phyloP scores from a whole-genome alignment of 2,113 vertebrate genomes.

The Camelus bactrianus region DNA sequence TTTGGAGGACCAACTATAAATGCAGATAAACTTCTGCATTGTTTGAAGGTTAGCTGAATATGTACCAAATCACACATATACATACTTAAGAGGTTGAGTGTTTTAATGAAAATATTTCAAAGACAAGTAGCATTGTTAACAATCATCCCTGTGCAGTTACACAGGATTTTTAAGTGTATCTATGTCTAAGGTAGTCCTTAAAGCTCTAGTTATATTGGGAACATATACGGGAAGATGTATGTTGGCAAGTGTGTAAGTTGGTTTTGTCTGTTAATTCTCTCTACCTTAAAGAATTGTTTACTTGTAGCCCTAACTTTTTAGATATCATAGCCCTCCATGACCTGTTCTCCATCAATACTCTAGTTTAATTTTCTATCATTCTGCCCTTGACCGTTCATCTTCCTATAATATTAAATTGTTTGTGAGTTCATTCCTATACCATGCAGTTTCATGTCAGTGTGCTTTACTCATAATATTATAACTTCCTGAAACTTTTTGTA shows the following conservation, averaged over 20 bases:
- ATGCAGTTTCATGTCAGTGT: background rate
- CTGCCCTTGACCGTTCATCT: background rate
- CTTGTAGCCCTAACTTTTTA: background rate
- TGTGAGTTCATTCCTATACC: background rate
- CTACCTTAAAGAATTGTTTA: background rate
- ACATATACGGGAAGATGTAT: background rate
- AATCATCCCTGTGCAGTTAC: background rate
- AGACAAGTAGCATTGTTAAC: background rate
- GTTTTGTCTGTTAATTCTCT: conserved; percentile 26
- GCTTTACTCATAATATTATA: conserved; percentile 45
- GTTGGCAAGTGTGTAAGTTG: background rate
- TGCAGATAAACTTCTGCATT: background rate
- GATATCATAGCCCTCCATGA: background rate
- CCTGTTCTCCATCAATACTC: background rate
- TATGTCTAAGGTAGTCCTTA: background rate
- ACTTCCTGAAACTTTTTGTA: background rate
- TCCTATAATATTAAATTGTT: background rate
- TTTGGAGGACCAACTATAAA: background rate
- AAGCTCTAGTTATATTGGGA: background rate
- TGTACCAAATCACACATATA: background rate
- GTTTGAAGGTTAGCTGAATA: background rate
- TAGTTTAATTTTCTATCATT: conserved; percentile 11
- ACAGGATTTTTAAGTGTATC: background rate
- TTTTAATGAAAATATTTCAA: conserved; percentile 54
- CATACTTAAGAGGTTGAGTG: background rate